These are phyloP conservation scores for Arenaria interpres DNA, from an alignment of 2,113 vertebrate species.

Conservation along the genomic window DNA sequence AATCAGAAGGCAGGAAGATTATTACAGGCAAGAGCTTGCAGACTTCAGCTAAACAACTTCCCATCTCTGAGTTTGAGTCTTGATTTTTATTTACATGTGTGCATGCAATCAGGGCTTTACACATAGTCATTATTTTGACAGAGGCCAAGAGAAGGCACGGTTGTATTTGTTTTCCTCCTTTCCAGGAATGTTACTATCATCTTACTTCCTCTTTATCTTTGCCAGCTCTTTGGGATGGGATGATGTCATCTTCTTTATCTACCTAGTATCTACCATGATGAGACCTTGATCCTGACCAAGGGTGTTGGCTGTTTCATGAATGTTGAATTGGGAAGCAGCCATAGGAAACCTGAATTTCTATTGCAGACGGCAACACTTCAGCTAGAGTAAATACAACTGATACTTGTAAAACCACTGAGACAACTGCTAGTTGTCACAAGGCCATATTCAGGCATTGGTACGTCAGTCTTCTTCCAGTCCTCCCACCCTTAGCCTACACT, in stretches of 20 bases:
- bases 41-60: slow-evolving; percentile 38
- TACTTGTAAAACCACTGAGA: slow-evolving; percentile 27
- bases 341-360: slow-evolving; percentile 8
- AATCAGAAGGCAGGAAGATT: slow-evolving; percentile 33
- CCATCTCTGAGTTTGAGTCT: neutral
- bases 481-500: neutral
- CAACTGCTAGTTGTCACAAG: slow-evolving; percentile 16
- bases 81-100: neutral
- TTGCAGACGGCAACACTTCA: neutral
- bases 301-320: slow-evolving; percentile 36
- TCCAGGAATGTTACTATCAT: slow-evolving; percentile 9
- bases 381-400: slow-evolving; percentile 30
- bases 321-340: slow-evolving; percentile 1
- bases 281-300: slow-evolving; percentile 32
- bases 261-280: neutral
- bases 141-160: neutral
- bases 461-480: neutral
- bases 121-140: neutral
- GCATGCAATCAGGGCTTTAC: neutral
- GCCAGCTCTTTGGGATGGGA: neutral
- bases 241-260: slow-evolving; percentile 44
- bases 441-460: neutral
- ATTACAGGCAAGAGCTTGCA: slow-evolving; percentile 47
- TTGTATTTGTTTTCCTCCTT: slow-evolving; percentile 17
- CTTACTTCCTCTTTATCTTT: slow-evolving; percentile 29